phyloP scores from a whole-genome alignment of 2,888 invertebrate species.

The Trachelus troglodyta region DNA sequence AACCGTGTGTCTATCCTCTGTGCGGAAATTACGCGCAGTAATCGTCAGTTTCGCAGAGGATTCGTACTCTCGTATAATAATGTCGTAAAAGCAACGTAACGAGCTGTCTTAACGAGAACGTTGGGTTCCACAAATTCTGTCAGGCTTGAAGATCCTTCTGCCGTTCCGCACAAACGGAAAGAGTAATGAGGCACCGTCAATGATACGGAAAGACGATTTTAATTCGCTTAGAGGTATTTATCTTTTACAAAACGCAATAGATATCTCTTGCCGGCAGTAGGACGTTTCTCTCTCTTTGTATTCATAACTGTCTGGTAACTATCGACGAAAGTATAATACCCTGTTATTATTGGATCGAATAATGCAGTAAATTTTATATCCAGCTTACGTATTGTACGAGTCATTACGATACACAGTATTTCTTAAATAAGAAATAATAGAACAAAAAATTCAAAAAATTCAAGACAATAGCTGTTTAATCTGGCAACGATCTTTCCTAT shows the following conservation, averaged over 20 bases:
- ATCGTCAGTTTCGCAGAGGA: background rate
- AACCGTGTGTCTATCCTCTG: background rate
- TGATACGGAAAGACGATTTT: background rate
- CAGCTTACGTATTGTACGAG: background rate
- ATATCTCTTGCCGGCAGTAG: background rate
- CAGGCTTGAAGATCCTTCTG: background rate
- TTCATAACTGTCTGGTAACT: background rate
- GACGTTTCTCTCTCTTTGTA: background rate
- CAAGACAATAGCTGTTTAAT: background rate
- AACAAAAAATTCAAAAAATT: background rate
- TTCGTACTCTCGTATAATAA: background rate
- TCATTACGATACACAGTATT: background rate
- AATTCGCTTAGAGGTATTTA: background rate
- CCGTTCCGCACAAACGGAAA: background rate
- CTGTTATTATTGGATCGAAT: background rate
- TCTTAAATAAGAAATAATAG: background rate
- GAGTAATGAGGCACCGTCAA: background rate
- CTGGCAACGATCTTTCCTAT: background rate
- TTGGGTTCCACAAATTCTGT: background rate
- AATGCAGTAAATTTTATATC: background rate
- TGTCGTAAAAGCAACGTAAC: background rate
- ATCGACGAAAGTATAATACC: background rate
- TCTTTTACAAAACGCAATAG: background rate
- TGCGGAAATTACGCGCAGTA: background rate
- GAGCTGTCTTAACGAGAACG: background rate